phyloP scores from a whole-genome alignment of 2,113 vertebrate genomes.

The Pluvialis apricaria region DNA sequence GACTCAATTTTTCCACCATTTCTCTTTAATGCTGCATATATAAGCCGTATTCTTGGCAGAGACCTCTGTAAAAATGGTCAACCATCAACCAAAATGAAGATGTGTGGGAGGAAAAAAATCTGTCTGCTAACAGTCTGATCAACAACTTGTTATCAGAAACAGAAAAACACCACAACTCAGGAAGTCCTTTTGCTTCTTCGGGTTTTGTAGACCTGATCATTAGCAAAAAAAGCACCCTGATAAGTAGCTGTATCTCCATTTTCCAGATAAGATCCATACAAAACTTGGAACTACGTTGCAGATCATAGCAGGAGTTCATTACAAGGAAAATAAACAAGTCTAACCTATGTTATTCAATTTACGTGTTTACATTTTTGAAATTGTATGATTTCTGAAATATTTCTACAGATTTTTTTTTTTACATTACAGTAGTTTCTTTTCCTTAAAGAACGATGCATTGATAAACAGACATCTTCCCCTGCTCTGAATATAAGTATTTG shows the following conservation, averaged over 20 bases:
- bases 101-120: conserved; percentile 24
- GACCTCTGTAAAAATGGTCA: neutral
- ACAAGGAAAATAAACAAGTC: neutral
- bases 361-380: neutral
- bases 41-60: neutral
- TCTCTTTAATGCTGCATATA: neutral
- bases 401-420: neutral
- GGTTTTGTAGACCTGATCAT: neutral
- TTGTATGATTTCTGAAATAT: neutral
- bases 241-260: neutral
- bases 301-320: neutral
- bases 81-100: neutral
- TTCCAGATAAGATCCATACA: neutral
- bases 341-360: neutral
- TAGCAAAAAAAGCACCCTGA: neutral
- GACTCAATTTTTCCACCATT: neutral
- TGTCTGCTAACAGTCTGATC: conserved; percentile 31
- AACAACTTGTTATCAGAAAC: conserved; percentile 29
- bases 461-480: neutral
- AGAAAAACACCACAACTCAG: neutral
- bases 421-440: neutral
- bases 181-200: neutral
- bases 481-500: neutral
- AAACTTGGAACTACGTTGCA: neutral
- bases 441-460: accelerated